These are phyloP conservation scores for Aphelenchoides bicaudatus DNA, from an alignment of 2,888 invertebrate species.

Conservation along the genomic window DNA sequence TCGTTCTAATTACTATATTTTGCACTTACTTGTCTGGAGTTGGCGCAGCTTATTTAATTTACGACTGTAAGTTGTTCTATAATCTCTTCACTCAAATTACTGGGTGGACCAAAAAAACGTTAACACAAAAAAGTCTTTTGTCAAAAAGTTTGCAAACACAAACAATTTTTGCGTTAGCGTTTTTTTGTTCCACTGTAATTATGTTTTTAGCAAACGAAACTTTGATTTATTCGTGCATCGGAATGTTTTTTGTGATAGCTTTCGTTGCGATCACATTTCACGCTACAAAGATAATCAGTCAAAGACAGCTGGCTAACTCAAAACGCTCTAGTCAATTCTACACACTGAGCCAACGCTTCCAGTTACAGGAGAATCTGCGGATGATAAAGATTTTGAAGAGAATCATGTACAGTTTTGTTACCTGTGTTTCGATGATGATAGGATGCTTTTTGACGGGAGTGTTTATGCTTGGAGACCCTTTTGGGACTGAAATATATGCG, in stretches of 20 bases:
- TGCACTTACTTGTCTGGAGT: background rate
- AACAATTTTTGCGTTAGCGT: no score
- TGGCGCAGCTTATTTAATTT: background rate
- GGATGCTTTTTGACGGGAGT: background rate
- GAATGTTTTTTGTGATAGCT: no score
- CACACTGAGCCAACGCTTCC: background rate
- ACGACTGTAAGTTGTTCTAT: background rate
- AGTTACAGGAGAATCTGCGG: background rate
- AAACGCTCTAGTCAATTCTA: background rate
- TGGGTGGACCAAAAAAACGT: no score
- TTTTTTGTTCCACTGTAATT: no score
- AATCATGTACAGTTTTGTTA: background rate
- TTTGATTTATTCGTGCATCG: no score
- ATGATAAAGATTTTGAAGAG: background rate
- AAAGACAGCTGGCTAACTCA: no score
- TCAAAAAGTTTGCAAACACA: no score
- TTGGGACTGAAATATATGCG: background rate
- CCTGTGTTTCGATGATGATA: background rate
- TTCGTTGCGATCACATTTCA: no score
- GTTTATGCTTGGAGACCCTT: background rate
- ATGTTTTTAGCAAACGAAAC: no score
- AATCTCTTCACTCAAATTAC: no score
- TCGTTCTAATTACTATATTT: background rate
- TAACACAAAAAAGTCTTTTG: no score
- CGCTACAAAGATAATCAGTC: no score